A percentile compares a stretch with the other conserved stretches of the same genome.
Evolutionary conservation across 2,888 invertebrate species (phyloP).

Genomic region (Eupithecia exiguata): DNA sequence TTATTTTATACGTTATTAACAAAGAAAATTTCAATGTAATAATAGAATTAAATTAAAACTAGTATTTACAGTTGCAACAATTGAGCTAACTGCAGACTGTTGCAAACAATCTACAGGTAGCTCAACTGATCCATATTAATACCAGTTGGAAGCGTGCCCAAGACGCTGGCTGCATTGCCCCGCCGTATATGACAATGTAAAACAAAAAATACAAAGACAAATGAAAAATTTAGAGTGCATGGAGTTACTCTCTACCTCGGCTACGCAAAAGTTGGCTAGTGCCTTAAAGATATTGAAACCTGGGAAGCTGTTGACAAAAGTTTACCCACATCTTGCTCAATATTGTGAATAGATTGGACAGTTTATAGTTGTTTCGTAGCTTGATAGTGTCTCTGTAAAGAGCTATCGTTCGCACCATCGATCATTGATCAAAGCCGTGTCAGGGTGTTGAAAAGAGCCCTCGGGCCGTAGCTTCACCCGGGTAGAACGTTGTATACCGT

Average conservation of each 20-base stretch:
- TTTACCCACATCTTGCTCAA: not conserved
- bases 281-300: constrained; percentile 5
- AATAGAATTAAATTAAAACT: too few species aligned
- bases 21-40: too few species aligned
- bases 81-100: too few species aligned
- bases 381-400: constrained; percentile 3
- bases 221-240: not conserved
- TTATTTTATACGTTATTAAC: too few species aligned
- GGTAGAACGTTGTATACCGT: not conserved
- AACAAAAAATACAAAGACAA: not conserved
- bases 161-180: too few species aligned
- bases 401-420: constrained; percentile 2
- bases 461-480: not conserved
- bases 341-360: not conserved
- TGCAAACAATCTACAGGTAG: too few species aligned
- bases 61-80: too few species aligned
- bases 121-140: too few species aligned
- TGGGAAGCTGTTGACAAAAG: not conserved
- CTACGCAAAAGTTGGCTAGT: not conserved
- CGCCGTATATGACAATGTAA: too few species aligned
- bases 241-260: not conserved
- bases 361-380: not conserved
- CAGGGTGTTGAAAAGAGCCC: not conserved
- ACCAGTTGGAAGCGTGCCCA: too few species aligned
- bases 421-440: constrained; percentile 8